phyloP scores from a whole-genome alignment of 1,140 invertebrate genomes.

The Metaphire vulgaris region DNA sequence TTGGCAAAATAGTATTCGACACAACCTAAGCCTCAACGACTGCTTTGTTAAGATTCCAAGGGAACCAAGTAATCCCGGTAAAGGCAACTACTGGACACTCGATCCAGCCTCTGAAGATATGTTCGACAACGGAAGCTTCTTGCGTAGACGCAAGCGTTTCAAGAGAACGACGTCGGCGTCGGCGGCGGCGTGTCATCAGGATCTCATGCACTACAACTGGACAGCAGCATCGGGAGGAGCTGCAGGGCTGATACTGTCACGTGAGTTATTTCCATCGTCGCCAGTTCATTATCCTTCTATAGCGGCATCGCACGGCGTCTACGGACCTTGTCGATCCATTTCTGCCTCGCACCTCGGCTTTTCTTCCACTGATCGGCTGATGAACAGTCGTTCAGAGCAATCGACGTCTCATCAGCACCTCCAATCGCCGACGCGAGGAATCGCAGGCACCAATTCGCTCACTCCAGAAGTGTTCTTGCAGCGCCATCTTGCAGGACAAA shows the following conservation, averaged over 20 bases:
- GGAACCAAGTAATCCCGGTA: slow-evolving; percentile 91
- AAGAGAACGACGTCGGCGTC: slow-evolving; percentile 67
- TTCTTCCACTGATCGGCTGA: background rate
- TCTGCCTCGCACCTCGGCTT: background rate
- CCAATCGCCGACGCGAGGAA: too few relatives aligned
- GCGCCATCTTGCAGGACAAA: background rate
- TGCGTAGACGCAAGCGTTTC: slow-evolving; percentile 87
- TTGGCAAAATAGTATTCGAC: slow-evolving; percentile 79
- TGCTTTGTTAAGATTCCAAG: slow-evolving; percentile 98
- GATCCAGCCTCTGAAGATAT: slow-evolving; percentile 95
- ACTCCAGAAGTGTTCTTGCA: background rate
- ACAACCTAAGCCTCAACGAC: slow-evolving; percentile 95
- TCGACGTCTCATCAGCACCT: background rate
- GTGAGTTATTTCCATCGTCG: background rate
- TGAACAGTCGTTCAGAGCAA: background rate
- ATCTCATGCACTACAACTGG: background rate
- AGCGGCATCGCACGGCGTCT: background rate
- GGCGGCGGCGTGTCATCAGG: background rate
- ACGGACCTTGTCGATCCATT: background rate
- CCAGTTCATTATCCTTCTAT: background rate
- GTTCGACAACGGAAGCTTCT: slow-evolving; percentile 98
- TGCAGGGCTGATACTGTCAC: background rate
- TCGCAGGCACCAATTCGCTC: background rate
- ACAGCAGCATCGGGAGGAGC: background rate
- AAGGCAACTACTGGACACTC: slow-evolving; percentile 95